These are phyloP conservation scores for Drosophila kohkoa DNA, from an alignment of 1,140 invertebrate genomes.

Conservation along the genomic window DNA sequence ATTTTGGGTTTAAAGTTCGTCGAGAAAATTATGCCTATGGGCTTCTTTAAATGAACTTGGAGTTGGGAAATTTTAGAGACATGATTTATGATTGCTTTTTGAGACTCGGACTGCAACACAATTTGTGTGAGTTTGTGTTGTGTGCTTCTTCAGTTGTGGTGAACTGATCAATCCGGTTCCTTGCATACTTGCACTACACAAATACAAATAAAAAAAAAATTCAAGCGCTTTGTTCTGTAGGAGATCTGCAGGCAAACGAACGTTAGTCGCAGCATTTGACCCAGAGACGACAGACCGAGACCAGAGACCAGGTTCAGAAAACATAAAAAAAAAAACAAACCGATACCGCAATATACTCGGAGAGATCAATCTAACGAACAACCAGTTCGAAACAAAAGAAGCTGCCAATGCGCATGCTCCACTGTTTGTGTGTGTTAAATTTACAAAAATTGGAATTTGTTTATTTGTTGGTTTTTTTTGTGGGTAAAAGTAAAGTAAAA, in stretches of 20 bases:
- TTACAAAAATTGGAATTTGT: conserved; percentile 65
- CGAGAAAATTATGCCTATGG: background rate
- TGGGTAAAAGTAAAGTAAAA: conserved; percentile 63
- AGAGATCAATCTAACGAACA: conserved; percentile 68
- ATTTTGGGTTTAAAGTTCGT: background rate
- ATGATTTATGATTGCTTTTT: background rate
- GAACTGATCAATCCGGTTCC: conserved; percentile 50
- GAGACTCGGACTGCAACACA: conserved; percentile 1
- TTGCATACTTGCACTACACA: conserved; percentile 15
- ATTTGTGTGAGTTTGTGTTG: background rate
- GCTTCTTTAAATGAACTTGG: background rate
- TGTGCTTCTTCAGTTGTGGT: background rate
- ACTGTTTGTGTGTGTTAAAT: conserved; percentile 37
- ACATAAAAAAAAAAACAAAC: background rate
- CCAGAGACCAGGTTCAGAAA: conserved; percentile 4
- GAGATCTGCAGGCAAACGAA: conserved; percentile 34
- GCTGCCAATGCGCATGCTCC: conserved; percentile 26
- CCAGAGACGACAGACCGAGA: conserved; percentile 45
- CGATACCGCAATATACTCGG: conserved; percentile 48
- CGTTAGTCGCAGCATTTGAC: conserved; percentile 50
- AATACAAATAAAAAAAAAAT: conserved; percentile 8
- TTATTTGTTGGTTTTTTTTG: conserved; percentile 50
- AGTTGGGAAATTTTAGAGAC: background rate
- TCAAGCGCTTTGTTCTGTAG: conserved; percentile 34
- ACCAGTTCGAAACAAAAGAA: conserved; percentile 76